Evolutionary conservation across 1,140 invertebrate genomes (phyloP), one percentile per base, ranked within the genome.

Genomic region (Sitobion miscanthi): DNA sequence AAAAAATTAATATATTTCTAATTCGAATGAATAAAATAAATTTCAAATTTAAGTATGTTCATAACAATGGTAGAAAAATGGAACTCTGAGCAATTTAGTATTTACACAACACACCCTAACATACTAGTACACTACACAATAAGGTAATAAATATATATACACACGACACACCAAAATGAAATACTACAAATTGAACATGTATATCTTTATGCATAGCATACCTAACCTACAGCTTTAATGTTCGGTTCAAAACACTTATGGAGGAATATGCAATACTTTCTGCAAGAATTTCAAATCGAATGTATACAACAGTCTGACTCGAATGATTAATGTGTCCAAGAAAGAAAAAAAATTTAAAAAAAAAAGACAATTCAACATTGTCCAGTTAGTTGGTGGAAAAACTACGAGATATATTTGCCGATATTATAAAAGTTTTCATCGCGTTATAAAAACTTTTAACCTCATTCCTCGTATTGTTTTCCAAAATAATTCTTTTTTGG

Each of bases 351-450:
- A 62, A 9, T n/a, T 77, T 35, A 35, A 35, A 35, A n/a, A 77
- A 77, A 77, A n/a, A n/a, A 2, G 49, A 45, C 23, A 90, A 30
- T n/a, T 21, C n/a, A 35, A 82, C 42, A 77, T 91, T 77, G 42
- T 69, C 62, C 54, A 57, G 54, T 45, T 14, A 11, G 35, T 91
- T 23, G 38, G 42, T 21, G 42, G 30, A 45, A 49, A 69, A 91
- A 77, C 90, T 77, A 82, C 17, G 25, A 11, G 45, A 47, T 25
- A 47, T 49, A 91, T 91, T 91, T 91, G 21, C n/a, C 90, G 35
- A 82, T 91, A 91, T 91, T 91, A 77, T 77, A 91, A 91, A 91
- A 91, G 90, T 91, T 91, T 91, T 82, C 90, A 47, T 82, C 49
- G 23, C 52, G 35, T 57, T 57, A 47, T 49, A 77, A 91, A 91